Evolutionary conservation across 2,797 vertebrate genomes (phyloP).

Genomic region (Phalanger gymnotis): DNA sequence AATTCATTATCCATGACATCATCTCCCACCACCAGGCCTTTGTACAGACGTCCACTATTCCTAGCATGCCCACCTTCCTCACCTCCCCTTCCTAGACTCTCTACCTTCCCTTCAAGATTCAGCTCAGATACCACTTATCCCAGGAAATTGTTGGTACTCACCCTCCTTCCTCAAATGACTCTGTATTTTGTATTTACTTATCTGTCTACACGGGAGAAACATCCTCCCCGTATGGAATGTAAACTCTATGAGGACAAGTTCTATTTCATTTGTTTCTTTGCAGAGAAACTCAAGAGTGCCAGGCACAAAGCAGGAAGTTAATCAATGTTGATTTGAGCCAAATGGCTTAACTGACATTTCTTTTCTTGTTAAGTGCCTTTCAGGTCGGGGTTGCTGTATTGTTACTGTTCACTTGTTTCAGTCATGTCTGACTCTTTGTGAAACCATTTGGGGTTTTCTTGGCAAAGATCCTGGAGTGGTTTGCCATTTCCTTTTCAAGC

Average conservation of each 20-base stretch:
- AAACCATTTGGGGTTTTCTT: not conserved
- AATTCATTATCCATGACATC: not conserved
- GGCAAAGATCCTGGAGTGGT: not conserved
- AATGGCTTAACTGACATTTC: not conserved
- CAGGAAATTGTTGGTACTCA: not conserved
- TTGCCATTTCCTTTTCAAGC: not conserved
- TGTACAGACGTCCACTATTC: not conserved
- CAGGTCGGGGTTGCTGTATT: not conserved
- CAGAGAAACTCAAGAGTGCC: not conserved
- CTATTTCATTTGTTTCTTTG: not conserved
- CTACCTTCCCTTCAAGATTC: not conserved
- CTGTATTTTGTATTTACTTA: not conserved
- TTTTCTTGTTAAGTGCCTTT: not conserved
- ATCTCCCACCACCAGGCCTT: not conserved
- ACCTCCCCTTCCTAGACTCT: not conserved
- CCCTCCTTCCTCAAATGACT: not conserved
- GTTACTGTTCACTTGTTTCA: not conserved
- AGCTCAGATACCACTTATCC: not conserved
- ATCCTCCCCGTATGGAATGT: not conserved
- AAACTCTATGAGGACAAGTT: not conserved
- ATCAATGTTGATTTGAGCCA: not conserved
- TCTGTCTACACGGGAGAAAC: not conserved
- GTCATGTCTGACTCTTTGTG: not conserved
- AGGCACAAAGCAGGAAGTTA: not conserved
- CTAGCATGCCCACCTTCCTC: not conserved